A percentile compares a stretch with the other conserved stretches of the same genome.
Evolutionary conservation across 1,140 invertebrate genomes (phyloP).

Genomic region (Apolygus lucorum): DNA sequence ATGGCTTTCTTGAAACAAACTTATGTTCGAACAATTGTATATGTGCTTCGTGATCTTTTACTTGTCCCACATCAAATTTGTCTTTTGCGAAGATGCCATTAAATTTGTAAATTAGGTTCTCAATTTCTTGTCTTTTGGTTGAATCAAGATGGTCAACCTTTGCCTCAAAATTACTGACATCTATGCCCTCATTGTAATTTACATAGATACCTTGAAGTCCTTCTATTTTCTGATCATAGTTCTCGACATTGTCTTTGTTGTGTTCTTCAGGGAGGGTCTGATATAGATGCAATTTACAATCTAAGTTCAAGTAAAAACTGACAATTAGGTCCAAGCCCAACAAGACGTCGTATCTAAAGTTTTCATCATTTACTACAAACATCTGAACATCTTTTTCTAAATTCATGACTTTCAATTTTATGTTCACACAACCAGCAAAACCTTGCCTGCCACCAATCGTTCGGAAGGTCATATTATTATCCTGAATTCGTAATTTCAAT

Average conservation of each 20-base stretch:
- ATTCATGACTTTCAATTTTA: slow-evolving; percentile 33
- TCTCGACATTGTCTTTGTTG: slow-evolving; percentile 27
- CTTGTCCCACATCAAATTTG: slow-evolving; percentile 37
- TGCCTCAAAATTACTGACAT: slow-evolving; percentile 1
- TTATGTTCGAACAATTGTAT: slow-evolving; percentile 32
- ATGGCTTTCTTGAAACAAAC: slow-evolving; percentile 34
- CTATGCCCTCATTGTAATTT: slow-evolving; percentile 1
- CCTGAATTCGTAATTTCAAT: slow-evolving; percentile 2
- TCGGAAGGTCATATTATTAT: slow-evolving; percentile 8
- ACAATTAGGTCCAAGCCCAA: slow-evolving; percentile 31
- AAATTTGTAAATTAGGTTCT: slow-evolving; percentile 18
- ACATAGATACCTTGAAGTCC: slow-evolving; percentile 30
- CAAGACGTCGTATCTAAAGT: slow-evolving; percentile 30
- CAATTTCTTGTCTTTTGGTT: neutral
- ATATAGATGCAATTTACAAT: slow-evolving; percentile 30
- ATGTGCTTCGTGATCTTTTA: slow-evolving; percentile 32
- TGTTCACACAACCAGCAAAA: slow-evolving; percentile 28
- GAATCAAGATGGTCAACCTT: neutral
- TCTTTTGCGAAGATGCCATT: slow-evolving; percentile 31
- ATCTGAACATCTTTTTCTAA: slow-evolving; percentile 27
- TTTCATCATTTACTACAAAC: slow-evolving; percentile 28
- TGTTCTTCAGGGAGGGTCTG: slow-evolving; percentile 33
- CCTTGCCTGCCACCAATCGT: slow-evolving; percentile 13
- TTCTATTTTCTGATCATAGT: slow-evolving; percentile 11
- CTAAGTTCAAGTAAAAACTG: slow-evolving; percentile 29